Evolutionary conservation across 2,888 invertebrate genomes (phyloP).

Genomic region (Clostera curtula): DNA sequence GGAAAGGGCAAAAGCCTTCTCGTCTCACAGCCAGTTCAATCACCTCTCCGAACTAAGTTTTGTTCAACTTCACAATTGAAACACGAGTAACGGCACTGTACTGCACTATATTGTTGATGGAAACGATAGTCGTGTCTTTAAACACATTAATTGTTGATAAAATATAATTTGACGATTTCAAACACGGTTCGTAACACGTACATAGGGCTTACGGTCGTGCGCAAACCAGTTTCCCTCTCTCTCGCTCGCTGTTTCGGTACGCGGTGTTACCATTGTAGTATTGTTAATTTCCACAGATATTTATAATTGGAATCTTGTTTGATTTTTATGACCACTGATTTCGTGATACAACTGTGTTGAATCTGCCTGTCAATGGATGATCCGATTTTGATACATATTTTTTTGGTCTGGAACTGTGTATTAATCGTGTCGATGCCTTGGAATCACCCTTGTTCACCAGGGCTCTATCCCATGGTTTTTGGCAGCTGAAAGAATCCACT

Average conservation of each 20-base stretch:
- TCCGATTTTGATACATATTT: no score
- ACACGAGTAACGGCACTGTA: conserved; percentile 27
- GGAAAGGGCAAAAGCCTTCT: conserved; percentile 46
- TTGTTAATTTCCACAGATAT: not conserved
- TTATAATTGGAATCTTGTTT: conserved; percentile 6
- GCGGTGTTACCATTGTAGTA: conserved; percentile 38
- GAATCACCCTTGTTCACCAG: no score
- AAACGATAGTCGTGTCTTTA: conserved; percentile 33
- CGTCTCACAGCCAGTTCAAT: conserved; percentile 48
- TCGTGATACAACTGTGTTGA: no score
- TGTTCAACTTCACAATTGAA: conserved; percentile 30
- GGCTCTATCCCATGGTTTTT: no score
- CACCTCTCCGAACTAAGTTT: conserved; percentile 36
- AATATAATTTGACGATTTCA: conserved; percentile 47
- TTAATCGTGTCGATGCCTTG: no score
- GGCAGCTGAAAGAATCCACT: no score
- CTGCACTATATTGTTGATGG: conserved; percentile 34
- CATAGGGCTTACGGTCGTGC: conserved; percentile 39
- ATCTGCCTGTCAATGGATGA: no score
- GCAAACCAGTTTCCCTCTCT: conserved; percentile 56
- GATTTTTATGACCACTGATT: no score
- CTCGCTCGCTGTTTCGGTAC: conserved; percentile 40
- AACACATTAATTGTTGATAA: conserved; percentile 50
- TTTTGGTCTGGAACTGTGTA: no score
- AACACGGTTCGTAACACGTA: conserved; percentile 41